Base-by-base conservation (phyloP, 2,888 invertebrate species). In the Drepanosiphum platanoidis region DNA sequence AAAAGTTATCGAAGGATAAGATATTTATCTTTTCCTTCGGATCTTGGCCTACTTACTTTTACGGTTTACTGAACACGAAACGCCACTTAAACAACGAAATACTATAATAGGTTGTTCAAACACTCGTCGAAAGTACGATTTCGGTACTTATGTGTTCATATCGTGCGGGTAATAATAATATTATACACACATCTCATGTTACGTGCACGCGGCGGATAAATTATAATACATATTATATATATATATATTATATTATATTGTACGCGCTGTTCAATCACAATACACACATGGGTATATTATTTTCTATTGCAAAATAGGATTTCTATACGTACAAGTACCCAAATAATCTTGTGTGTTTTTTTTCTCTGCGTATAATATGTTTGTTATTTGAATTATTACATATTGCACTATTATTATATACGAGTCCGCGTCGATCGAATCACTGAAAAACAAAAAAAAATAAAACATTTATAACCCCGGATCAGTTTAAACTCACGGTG, bases 1-100 rank as follows among this genome's bases (percentile, higher is more conserved):
- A 52, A 75, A 58, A 75, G 27, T 61, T 58, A 80, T 46, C 68
- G 66, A 81, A 81, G 81, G 68, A 81, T 58, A 81, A 81, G 70
- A 81, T 81, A 79, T 81, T 81, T 81, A 81, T 81, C 81, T 81
- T 30, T 58, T 71, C 18, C 70, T 71, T 36, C 36, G 39, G 58
- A 71, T 71, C 81, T 81, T 61, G 70, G 81, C 81, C 81, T 81
- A 71, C 81, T 71, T 81, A 58, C 64, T 58, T 81, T 81, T 58
- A 81, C 81, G 81, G 71, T 66, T 71, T 71, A 22, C 52, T 39
- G 81, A 81, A 81, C 81, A 81, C 81, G 81, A 81, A 81, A 81
- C 81, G 71, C 81, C 81, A 81, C 81, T 81, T 81, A 68, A 22
- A 79, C 46, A 68, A 66, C 42, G 18, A 34, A 52, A 36, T 79